These are phyloP conservation scores for Sebastes diploproa DNA, from an alignment of 2,797 vertebrate genomes.

Conservation along the genomic window DNA sequence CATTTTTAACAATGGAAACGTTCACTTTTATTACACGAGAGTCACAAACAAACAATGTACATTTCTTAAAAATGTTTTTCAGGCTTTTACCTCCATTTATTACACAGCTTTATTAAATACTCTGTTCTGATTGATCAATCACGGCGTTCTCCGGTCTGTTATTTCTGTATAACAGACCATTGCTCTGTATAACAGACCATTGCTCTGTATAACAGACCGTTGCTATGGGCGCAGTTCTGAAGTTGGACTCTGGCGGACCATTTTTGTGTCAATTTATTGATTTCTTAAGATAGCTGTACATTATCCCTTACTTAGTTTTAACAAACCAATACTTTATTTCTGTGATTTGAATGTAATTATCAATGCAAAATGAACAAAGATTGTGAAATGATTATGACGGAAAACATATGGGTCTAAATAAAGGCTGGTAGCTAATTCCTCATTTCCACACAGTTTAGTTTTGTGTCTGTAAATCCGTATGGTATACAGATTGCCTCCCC, in stretches of 20 bases:
- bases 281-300: no score
- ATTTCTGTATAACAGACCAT: no score
- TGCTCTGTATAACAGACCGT: no score
- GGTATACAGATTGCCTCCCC: no score
- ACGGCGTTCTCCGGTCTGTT: rapidly evolving
- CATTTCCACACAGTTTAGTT: no score
- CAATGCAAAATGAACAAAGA: neutral
- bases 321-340: neutral
- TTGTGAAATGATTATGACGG: neutral
- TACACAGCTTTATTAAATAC: no score
- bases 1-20: neutral
- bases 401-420: neutral
- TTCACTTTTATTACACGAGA: neutral
- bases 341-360: neutral
- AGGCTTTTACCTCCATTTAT: neutral
- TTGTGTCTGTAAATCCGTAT: no score
- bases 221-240: no score
- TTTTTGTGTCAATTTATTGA: no score
- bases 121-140: rapidly evolving
- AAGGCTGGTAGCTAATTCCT: neutral
- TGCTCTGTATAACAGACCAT: no score
- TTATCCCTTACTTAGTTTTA: neutral
- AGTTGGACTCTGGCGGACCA: no score
- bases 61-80: neutral
- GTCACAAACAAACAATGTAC: neutral